Evolutionary conservation across 2,113 vertebrate genomes (phyloP).

Genomic region (Tretioscincus oriximinensis): DNA sequence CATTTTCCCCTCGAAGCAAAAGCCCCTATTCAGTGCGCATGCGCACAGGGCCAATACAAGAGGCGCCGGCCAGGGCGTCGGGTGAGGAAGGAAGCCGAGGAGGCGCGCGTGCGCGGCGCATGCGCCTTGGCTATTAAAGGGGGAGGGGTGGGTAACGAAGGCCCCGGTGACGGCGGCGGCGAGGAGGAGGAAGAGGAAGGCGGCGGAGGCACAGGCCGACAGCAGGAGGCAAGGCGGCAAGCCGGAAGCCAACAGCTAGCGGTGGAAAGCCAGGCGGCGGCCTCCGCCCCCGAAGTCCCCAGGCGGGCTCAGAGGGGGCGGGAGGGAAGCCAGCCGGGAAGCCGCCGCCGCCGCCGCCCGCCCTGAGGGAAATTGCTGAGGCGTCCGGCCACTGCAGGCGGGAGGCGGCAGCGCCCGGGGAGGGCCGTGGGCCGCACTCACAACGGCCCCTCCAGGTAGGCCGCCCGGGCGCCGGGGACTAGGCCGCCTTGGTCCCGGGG

Average conservation of each 20-base stretch:
- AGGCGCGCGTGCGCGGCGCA: slow-evolving; percentile 23
- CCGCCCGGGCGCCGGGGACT: too few relatives aligned
- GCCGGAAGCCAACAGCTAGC: not conserved
- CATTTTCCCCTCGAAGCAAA: not conserved
- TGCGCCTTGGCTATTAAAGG: slow-evolving; percentile 63
- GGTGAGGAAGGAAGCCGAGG: too few relatives aligned
- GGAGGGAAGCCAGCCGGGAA: not conserved
- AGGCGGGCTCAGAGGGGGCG: slow-evolving; percentile 5
- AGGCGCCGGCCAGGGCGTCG: too few relatives aligned
- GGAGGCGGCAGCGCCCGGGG: too few relatives aligned
- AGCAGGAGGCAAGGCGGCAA: slow-evolving; percentile 1
- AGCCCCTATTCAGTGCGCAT: too few relatives aligned
- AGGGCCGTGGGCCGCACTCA: too few relatives aligned
- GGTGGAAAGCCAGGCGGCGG: too few relatives aligned
- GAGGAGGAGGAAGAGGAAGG: slow-evolving; percentile 8
- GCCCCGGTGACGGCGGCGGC: slow-evolving; percentile 52
- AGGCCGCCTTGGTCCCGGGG: too few relatives aligned
- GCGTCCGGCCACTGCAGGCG: too few relatives aligned
- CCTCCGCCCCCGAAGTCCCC: not conserved
- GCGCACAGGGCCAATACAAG: too few relatives aligned
- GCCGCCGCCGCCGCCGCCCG: not conserved
- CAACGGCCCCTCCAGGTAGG: too few relatives aligned
- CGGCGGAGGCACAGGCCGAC: not conserved
- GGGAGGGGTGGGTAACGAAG: slow-evolving; percentile 46
- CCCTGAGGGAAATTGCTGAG: too few relatives aligned